A percentile compares a stretch with the other conserved stretches of the same genome.
Conservation (phyloP, 2,888 invertebrate species). For the Drosophila nigricruria region DNA sequence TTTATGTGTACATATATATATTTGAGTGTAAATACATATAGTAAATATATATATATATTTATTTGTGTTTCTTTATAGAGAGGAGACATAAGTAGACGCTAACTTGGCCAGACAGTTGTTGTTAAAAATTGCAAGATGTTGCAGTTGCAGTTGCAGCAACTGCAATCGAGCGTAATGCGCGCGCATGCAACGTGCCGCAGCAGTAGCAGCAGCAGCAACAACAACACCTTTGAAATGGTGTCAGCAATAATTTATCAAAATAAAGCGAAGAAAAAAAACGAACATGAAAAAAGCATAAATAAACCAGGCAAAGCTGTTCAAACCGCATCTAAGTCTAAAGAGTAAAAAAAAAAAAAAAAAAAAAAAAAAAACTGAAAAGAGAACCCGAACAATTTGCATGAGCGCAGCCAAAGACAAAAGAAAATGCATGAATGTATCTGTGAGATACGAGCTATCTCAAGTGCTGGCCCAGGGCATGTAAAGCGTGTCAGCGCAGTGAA, state of each 20-base stretch:
- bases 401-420: slow-evolving; percentile 55
- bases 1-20: slow-evolving; percentile 25
- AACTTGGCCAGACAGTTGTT: slow-evolving; percentile 37
- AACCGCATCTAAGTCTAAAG: slow-evolving; percentile 65
- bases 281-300: slow-evolving; percentile 55
- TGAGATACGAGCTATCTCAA: slow-evolving; percentile 58
- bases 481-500: slow-evolving; percentile 81
- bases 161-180: slow-evolving; percentile 76
- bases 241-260: slow-evolving; percentile 67
- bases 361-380: slow-evolving; percentile 8
- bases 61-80: slow-evolving; percentile 2
- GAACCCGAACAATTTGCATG: slow-evolving; percentile 61
- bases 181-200: slow-evolving; percentile 67
- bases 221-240: slow-evolving; percentile 65
- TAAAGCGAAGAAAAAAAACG: slow-evolving; percentile 43
- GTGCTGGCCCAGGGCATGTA: slow-evolving; percentile 65
- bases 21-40: slow-evolving; percentile 6
- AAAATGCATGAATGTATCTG: slow-evolving; percentile 57
- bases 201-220: slow-evolving; percentile 45
- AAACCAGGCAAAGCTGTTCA: slow-evolving; percentile 63
- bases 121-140: slow-evolving; percentile 71
- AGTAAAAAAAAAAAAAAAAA: slow-evolving; percentile 44
- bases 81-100: slow-evolving; percentile 50
- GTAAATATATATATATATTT: not conserved
- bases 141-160: slow-evolving; percentile 61